Evolutionary conservation across 2,113 vertebrate genomes (phyloP).

Genomic region (Symphodus melops): DNA sequence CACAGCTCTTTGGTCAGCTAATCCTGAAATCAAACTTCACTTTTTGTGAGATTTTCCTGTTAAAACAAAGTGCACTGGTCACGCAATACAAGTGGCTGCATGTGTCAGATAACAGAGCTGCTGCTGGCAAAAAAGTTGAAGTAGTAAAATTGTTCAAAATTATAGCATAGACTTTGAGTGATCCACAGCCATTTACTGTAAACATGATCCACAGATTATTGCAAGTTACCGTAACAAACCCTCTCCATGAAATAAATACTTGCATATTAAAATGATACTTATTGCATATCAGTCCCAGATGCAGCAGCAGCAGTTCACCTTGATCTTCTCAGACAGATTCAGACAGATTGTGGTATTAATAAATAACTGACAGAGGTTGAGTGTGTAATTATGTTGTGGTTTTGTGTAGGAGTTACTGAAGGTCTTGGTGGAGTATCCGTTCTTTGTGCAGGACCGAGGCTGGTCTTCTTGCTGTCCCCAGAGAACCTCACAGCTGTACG

Average conservation of each 20-base stretch:
- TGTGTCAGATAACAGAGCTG: no score
- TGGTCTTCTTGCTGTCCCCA: slow-evolving; percentile 87
- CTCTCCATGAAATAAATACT: background rate
- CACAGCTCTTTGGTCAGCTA: background rate
- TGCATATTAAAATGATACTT: slow-evolving; percentile 1
- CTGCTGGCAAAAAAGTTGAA: background rate
- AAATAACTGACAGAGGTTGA: slow-evolving; percentile 15
- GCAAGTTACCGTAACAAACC: background rate
- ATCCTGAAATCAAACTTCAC: background rate
- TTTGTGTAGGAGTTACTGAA: slow-evolving; percentile 83
- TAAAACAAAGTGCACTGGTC: no score
- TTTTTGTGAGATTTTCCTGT: background rate
- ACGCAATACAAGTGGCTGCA: no score
- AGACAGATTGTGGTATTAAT: slow-evolving; percentile 16
- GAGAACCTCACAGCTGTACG: slow-evolving; percentile 81
- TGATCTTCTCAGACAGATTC: background rate
- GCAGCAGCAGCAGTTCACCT: background rate
- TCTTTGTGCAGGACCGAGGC: slow-evolving; percentile 84
- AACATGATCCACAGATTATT: background rate
- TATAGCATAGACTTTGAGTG: background rate
- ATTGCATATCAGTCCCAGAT: background rate
- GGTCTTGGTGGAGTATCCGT: slow-evolving; percentile 86
- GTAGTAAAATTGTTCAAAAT: background rate
- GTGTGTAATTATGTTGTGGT: slow-evolving; percentile 55
- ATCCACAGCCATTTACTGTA: background rate